Evolutionary conservation across 2,888 invertebrate species (phyloP).

Genomic region (Cosmorhoe ocellata): DNA sequence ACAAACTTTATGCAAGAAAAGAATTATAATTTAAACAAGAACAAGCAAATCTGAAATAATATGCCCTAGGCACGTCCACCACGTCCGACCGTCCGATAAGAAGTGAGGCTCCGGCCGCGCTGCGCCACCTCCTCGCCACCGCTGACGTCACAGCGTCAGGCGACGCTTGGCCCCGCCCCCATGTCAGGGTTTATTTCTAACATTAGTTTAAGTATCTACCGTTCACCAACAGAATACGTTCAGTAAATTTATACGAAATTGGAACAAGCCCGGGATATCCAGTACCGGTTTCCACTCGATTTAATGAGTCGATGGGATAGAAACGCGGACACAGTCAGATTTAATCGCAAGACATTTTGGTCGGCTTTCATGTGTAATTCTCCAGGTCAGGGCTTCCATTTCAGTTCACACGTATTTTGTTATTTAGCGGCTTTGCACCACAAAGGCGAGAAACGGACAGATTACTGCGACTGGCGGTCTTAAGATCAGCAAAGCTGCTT

Average conservation of each 20-base stretch:
- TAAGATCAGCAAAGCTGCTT: constrained; percentile 11
- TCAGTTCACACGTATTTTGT: constrained; percentile 23
- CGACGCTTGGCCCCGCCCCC: too few relatives aligned
- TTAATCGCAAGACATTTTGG: constrained; percentile 68
- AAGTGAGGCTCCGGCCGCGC: too few relatives aligned
- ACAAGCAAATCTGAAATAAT: too few relatives aligned
- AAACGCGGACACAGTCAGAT: constrained; percentile 63
- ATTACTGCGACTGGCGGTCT: not conserved
- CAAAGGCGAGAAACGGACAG: constrained; percentile 9
- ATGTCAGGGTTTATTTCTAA: too few relatives aligned
- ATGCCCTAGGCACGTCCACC: too few relatives aligned
- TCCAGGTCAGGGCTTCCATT: constrained; percentile 38
- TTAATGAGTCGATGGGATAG: constrained; percentile 68
- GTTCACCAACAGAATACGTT: constrained; percentile 29
- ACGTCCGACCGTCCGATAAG: too few relatives aligned
- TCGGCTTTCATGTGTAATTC: constrained; percentile 66
- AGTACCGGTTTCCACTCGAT: constrained; percentile 63
- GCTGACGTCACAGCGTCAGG: too few relatives aligned
- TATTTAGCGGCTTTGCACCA: constrained; percentile 18
- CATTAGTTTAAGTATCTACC: not conserved
- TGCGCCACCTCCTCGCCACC: too few relatives aligned
- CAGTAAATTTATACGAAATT: constrained; percentile 51
- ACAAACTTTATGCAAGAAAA: too few relatives aligned
- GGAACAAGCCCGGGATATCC: constrained; percentile 50
- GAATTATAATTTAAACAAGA: too few relatives aligned